Percentiles rank a stretch among this genome's conserved stretches.
These are phyloP conservation scores for Neocrepidodera transversa DNA, from an alignment of 2,888 invertebrate genomes.

Conservation along the genomic window DNA sequence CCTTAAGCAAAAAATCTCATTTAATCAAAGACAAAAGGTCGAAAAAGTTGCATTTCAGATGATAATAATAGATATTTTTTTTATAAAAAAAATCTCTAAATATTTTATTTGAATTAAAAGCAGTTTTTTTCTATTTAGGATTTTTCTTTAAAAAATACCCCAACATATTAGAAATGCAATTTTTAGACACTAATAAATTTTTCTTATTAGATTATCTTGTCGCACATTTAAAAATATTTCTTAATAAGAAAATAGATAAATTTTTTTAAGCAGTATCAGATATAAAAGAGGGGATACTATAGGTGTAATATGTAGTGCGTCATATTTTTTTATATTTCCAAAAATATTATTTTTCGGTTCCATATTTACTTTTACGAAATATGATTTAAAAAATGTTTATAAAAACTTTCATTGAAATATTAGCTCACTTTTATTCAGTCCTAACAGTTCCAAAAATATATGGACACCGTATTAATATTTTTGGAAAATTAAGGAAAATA, in stretches of 20 bases:
- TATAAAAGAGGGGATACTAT: slow-evolving; percentile 46
- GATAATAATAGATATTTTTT: no score
- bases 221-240: slow-evolving; percentile 68
- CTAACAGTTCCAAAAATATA: slow-evolving; percentile 6
- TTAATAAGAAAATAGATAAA: slow-evolving; percentile 68
- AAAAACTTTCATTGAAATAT: slow-evolving; percentile 4
- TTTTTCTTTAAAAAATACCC: neutral
- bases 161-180: slow-evolving; percentile 49
- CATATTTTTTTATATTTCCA: slow-evolving; percentile 31
- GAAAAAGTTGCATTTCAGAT: slow-evolving; percentile 51
- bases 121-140: no score
- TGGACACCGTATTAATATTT: slow-evolving; percentile 8
- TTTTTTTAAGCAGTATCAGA: slow-evolving; percentile 52
- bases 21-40: slow-evolving; percentile 49
- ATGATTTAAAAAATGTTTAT: slow-evolving; percentile 4
- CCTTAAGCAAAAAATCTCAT: slow-evolving; percentile 55
- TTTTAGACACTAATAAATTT: slow-evolving; percentile 37
- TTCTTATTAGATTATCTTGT: slow-evolving; percentile 62
- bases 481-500: neutral
- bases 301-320: slow-evolving; percentile 58
- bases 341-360: slow-evolving; percentile 15
- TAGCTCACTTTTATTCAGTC: slow-evolving; percentile 20
- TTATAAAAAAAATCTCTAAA: no score
- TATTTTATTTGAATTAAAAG: no score
- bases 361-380: slow-evolving; percentile 1